Percentiles rank a stretch among this genome's conserved stretches.
Evolutionary conservation across 2,797 vertebrate genomes (phyloP).

Genomic region (Nyctalus aviator): DNA sequence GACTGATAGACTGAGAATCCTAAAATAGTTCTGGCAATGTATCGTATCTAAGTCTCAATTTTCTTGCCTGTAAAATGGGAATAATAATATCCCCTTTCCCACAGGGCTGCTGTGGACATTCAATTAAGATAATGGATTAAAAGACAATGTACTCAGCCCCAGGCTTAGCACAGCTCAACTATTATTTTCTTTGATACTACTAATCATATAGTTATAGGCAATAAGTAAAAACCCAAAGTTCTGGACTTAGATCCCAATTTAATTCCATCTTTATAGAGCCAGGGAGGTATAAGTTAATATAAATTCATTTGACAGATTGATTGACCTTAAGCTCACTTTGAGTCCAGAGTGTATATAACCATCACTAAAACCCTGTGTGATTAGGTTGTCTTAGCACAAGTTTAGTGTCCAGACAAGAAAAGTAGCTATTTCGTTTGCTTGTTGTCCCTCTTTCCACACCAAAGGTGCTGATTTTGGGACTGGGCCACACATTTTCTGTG

Average conservation of each 20-base stretch:
- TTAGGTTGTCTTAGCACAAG: not conserved
- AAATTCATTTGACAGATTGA: not conserved
- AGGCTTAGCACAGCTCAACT: not conserved
- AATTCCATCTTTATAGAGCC: not conserved
- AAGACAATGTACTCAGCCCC: not conserved
- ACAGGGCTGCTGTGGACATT: not conserved
- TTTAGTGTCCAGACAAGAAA: not conserved
- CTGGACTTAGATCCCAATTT: not conserved
- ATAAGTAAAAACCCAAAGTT: not conserved
- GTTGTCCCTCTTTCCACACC: not conserved
- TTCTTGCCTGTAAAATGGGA: not conserved
- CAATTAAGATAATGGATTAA: conserved; percentile 36
- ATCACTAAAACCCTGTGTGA: not conserved
- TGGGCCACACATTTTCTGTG: not conserved
- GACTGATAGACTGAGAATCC: not conserved
- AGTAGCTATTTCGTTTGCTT: not conserved
- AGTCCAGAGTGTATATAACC: not conserved
- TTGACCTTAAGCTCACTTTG: not conserved
- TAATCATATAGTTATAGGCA: not conserved
- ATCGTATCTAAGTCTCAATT: conserved; percentile 2
- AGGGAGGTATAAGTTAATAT: not conserved
- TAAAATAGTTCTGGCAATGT: not conserved
- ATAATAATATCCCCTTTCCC: not conserved
- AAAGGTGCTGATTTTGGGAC: not conserved
- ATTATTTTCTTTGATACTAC: not conserved